Base-by-base conservation (phyloP, 2,797 vertebrate genomes). In the Propithecus deckenii region DNA sequence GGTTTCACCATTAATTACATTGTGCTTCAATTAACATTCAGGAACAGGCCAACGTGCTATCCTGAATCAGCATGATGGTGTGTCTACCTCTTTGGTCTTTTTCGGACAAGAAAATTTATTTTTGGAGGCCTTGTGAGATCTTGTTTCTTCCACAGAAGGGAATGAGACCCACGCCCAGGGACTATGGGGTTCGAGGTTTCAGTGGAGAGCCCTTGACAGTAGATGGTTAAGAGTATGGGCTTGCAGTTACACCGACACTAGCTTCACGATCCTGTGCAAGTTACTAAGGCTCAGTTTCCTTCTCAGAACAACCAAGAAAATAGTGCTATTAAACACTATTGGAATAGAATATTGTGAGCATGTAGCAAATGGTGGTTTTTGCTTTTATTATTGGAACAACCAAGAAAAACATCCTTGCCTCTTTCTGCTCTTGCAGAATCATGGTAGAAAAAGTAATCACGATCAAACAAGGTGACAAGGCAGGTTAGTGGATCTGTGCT, bases 1-100 rank as follows among this genome's bases (percentile, higher is more conserved):
- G 1, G 28, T 67, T 46, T 96, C 81, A 41, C 63, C 0, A 0
- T 30, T 92, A 67, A 95, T 76, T 72, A 81, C n/a, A 57, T 0
- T 5, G 52, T 14, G 50, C 20, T 92, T 87, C 55, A n/a, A 52
- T 86, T 83, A 89, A 65, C 18, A 20, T 81, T 69, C 76, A 95
- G 79, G 86, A 85, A 50, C 4, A 20, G 79, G 87, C 52, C 88
- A 80, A 5, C 0, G 20, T 38, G n/a, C 9, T 25, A 18, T 4
- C 14, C 55, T 75, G 38, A 85, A 35, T n/a, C 91, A 65, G 84
- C 41, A 6, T 0, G 11, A 41, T 20, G 4, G 41, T 41, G 25
- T 30, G 32, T 35, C 46, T 25, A 28, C 72, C 30, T 61, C 75
- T 52, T 30, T 76, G 55, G 69, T 41, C 4, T 46, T 85, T 80